Evolutionary conservation across 2,113 vertebrate genomes (phyloP), one percentile per base, ranked within the genome.

Genomic region (Myiopsitta monachus): DNA sequence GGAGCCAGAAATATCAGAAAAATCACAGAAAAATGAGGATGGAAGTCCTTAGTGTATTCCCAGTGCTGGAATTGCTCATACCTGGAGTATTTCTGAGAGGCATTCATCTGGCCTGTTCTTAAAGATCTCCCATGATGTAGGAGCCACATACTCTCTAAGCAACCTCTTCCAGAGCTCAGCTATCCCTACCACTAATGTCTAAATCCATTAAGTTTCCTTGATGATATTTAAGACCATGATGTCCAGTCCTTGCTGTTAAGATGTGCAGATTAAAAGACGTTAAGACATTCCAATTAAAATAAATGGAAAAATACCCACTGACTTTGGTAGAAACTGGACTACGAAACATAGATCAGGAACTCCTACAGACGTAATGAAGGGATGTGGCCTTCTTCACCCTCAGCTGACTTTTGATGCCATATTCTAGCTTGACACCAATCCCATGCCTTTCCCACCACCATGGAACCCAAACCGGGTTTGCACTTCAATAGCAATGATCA

Each of bases 1-100:
- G 1, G 23, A 92, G 95, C 76, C 92, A 93, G 91, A 88, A 95
- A 92, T n/a, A 83, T 8, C 88, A 86, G 79, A 92, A 86, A 80
- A 77, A 90, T 74, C 63, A 62, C 26, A 54, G 15, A 67, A 88
- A 78, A 96, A 83, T 59, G 63, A 30, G 68, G 80, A 87, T 94
- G 80, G 55, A 78, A 84, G 51, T 27, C 64, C 38, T 95, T 46
- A 75, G 57, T 23, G 15, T 76, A 44, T 76, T 83, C 66, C 88
- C 88, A 94, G 3, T 46, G 61, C 76, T 94, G 76, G 80, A 87
- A 96, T 68, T 77, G 46, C 79, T 81, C 95, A 88, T 59, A 94
- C 92, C 92, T 95, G 92, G 51, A 75, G 61, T 54, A 64, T 4
- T 67, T 67, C 5, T 74, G 80, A 84, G 46, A 94, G 68, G 64